Conservation (phyloP, 2,113 vertebrate genomes). For the Puma concolor region DNA sequence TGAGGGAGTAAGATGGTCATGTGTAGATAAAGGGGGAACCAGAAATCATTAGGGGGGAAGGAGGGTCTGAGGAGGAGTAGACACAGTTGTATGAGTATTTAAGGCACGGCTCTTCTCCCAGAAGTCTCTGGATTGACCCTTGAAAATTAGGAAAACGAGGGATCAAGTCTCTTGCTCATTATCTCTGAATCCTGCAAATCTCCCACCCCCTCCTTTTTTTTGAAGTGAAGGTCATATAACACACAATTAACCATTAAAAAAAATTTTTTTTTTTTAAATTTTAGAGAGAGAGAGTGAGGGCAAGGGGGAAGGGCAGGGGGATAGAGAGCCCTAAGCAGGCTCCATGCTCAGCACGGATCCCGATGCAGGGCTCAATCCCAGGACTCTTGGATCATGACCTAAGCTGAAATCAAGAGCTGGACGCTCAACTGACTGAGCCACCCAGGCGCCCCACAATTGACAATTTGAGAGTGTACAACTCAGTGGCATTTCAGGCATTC, state of each 20-base stretch:
- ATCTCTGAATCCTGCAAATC: constrained; percentile 3
- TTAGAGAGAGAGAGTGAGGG: background rate
- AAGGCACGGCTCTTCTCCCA: background rate
- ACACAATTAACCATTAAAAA: background rate
- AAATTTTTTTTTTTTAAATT: background rate
- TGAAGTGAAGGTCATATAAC: background rate
- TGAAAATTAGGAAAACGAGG: constrained; percentile 32
- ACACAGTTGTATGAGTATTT: background rate
- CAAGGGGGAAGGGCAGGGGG: background rate
- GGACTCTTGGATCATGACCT: background rate
- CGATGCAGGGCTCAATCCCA: background rate
- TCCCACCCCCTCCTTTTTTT: background rate
- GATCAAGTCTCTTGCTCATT: background rate
- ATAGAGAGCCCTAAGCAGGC: background rate
- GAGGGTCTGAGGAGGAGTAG: background rate
- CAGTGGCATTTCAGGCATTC: background rate
- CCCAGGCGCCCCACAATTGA: background rate
- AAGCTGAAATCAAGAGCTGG: background rate
- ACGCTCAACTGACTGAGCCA: background rate
- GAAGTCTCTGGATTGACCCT: background rate
- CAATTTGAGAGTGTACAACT: background rate
- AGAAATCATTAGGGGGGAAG: background rate
- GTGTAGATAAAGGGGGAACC: background rate
- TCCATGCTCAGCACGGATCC: background rate
- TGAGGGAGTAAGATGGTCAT: background rate